A percentile compares a stretch with the other conserved stretches of the same genome.
Evolutionary conservation across 2,113 vertebrate species (phyloP).

Genomic region (Egretta garzetta): DNA sequence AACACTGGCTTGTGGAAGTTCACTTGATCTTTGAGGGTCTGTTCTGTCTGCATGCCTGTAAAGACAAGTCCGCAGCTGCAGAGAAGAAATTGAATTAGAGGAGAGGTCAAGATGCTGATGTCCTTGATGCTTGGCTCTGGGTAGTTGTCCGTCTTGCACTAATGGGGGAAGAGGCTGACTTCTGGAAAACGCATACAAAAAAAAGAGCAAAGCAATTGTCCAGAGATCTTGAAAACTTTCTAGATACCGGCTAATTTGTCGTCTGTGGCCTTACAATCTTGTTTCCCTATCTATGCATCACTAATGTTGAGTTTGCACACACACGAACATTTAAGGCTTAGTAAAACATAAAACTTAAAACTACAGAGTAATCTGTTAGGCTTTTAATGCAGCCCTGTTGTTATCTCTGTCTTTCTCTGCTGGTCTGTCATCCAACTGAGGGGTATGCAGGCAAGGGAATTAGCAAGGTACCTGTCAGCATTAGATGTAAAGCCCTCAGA

Average conservation of each 20-base stretch:
- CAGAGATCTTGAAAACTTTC: neutral
- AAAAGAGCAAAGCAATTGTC: neutral
- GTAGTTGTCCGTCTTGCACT: neutral
- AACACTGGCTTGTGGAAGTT: neutral
- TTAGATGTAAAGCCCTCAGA: neutral
- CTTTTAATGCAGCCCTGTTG: neutral
- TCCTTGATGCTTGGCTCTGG: neutral
- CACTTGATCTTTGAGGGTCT: neutral
- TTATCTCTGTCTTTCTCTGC: neutral
- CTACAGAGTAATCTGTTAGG: neutral
- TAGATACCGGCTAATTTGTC: neutral
- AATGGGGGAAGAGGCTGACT: neutral
- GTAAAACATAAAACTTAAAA: neutral
- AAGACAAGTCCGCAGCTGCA: constrained; percentile 24
- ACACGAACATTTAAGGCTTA: neutral
- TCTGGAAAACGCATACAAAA: neutral
- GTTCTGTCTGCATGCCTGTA: neutral
- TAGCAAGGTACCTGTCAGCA: neutral
- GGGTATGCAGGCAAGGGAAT: neutral
- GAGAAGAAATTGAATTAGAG: neutral
- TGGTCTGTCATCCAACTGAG: neutral
- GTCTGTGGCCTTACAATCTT: neutral
- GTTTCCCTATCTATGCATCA: neutral
- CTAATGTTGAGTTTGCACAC: neutral
- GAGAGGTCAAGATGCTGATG: neutral